phyloP scores from a whole-genome alignment of 2,113 vertebrate genomes.

The Cathartes aura region DNA sequence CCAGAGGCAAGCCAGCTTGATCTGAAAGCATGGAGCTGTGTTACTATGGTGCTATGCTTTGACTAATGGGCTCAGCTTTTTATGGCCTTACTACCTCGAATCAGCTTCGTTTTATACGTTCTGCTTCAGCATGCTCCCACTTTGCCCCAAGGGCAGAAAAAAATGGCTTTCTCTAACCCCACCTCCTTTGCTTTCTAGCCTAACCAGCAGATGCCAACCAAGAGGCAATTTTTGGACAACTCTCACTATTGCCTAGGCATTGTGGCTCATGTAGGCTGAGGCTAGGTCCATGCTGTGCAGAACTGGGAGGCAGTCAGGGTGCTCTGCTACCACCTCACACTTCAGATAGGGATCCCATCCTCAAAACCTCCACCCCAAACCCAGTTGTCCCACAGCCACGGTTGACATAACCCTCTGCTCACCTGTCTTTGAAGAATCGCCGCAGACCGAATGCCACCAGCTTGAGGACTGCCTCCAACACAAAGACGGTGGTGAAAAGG shows the following conservation, averaged over 20 bases:
- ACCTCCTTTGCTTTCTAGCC: neutral
- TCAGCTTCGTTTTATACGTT: neutral
- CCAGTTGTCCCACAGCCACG: neutral
- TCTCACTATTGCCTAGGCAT: neutral
- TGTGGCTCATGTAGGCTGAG: neutral
- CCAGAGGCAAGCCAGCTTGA: slow-evolving; percentile 49
- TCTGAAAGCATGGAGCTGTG: slow-evolving; percentile 25
- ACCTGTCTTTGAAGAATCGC: slow-evolving; percentile 99
- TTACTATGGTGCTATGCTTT: slow-evolving; percentile 33
- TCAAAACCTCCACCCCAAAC: neutral
- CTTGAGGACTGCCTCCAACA: slow-evolving; percentile 93
- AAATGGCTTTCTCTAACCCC: neutral
- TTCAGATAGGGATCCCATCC: neutral
- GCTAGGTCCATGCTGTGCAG: neutral
- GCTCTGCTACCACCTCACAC: neutral
- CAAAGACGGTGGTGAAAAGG: slow-evolving; percentile 96
- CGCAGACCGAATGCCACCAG: slow-evolving; percentile 94
- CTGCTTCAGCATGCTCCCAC: slow-evolving; percentile 7
- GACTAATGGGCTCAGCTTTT: slow-evolving; percentile 50
- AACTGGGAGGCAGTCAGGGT: neutral
- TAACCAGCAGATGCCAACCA: neutral
- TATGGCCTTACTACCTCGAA: neutral
- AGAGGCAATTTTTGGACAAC: neutral
- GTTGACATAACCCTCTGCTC: neutral
- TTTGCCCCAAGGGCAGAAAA: slow-evolving; percentile 28